Conservation (phyloP, 2,797 vertebrate genomes). For the Malurus splendens region DNA sequence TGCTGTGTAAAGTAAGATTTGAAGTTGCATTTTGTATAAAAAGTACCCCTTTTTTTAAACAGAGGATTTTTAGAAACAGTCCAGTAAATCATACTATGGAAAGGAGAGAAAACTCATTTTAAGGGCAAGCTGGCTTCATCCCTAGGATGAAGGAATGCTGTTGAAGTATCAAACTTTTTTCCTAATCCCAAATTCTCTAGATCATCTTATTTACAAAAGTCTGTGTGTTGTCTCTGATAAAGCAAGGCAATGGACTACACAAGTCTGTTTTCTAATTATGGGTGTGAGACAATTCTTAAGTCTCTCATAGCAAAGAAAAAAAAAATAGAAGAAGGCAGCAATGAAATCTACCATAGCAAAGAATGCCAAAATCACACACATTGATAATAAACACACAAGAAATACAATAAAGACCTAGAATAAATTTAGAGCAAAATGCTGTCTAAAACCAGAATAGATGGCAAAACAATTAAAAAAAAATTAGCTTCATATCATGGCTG, state of each 20-base stretch:
- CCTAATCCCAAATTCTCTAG: background rate
- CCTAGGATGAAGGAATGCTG: background rate
- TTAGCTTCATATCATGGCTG: background rate
- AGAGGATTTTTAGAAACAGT: background rate
- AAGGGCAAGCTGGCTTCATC: background rate
- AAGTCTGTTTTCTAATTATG: background rate
- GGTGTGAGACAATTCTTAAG: background rate
- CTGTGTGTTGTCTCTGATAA: background rate
- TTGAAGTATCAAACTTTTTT: background rate
- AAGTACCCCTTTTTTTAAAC: background rate
- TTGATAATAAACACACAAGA: background rate
- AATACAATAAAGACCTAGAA: background rate
- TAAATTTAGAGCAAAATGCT: background rate
- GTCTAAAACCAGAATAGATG: background rate
- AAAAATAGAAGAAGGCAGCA: background rate
- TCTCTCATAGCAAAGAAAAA: background rate
- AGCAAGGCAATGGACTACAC: background rate
- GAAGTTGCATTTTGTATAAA: background rate
- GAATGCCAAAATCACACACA: background rate
- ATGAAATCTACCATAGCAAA: background rate
- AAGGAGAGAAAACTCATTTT: background rate
- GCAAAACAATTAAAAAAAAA: background rate
- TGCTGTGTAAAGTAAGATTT: background rate
- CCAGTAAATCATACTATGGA: background rate
- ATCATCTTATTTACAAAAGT: background rate